Evolutionary conservation across 2,113 vertebrate genomes (phyloP).

Genomic region (Crotalus viridis): DNA sequence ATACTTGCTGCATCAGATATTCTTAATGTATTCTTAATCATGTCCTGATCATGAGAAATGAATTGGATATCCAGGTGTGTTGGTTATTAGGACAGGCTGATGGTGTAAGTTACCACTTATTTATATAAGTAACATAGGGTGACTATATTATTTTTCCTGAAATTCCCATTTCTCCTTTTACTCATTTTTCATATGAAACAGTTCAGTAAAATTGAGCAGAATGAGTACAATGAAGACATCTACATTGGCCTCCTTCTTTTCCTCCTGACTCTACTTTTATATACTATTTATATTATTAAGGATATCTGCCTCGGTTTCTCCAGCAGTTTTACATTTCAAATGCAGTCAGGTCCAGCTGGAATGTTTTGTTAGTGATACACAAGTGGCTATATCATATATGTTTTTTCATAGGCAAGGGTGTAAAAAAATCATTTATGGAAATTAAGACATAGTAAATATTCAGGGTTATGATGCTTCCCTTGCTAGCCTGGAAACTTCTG

Average conservation of each 20-base stretch:
- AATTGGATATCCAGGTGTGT: neutral
- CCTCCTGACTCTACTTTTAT: neutral
- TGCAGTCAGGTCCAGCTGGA: neutral
- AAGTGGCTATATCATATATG: neutral
- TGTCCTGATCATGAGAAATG: neutral
- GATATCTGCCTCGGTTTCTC: neutral
- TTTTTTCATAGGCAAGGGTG: neutral
- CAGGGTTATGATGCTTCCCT: neutral
- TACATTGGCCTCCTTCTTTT: neutral
- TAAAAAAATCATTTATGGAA: neutral
- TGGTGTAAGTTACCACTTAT: neutral
- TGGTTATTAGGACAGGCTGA: neutral
- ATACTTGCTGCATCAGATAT: neutral
- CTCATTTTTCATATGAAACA: neutral
- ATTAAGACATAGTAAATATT: neutral
- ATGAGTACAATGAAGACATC: neutral
- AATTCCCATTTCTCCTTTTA: neutral
- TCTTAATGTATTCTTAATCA: neutral
- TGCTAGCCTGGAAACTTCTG: neutral
- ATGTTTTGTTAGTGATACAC: neutral
- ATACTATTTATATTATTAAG: neutral
- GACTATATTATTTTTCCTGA: neutral
- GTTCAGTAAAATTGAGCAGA: neutral
- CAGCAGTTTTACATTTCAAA: neutral
- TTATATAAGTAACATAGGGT: neutral